Conservation (phyloP, 2,797 vertebrate genomes). For the Bradypodion ventrale region DNA sequence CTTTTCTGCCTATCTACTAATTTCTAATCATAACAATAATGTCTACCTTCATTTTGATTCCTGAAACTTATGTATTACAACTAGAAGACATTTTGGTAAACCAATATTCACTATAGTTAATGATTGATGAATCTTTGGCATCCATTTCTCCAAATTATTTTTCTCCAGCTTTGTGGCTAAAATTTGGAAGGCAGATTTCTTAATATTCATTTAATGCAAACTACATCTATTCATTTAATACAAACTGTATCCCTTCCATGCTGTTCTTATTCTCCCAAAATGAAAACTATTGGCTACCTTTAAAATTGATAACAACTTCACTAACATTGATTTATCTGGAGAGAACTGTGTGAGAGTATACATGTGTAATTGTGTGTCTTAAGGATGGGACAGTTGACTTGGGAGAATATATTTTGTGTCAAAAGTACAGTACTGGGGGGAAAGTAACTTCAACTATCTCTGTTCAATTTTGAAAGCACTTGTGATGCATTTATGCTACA, state of each 20-base stretch:
- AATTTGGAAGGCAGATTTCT: not conserved
- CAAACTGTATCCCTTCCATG: not conserved
- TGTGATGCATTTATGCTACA: not conserved
- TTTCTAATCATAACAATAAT: not conserved
- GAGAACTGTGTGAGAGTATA: not conserved
- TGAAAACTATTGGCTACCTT: not conserved
- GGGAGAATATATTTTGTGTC: not conserved
- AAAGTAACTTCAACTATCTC: not conserved
- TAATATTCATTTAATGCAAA: not conserved
- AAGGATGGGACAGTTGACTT: not conserved
- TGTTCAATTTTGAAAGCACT: not conserved
- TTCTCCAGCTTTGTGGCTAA: not conserved
- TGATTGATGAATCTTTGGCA: too few relatives aligned
- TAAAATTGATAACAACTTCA: slow-evolving; percentile 7
- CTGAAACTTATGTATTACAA: not conserved
- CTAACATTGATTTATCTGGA: not conserved
- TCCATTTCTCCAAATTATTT: not conserved
- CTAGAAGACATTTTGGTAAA: not conserved
- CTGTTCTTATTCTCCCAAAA: not conserved
- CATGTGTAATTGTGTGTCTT: not conserved
- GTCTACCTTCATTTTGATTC: not conserved
- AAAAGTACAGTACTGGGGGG: not conserved
- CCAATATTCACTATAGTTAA: not conserved
- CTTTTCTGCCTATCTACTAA: not conserved
- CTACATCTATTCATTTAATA: not conserved